These are phyloP conservation scores for Ranitomeya variabilis DNA, from an alignment of 2,113 vertebrate genomes.

Conservation along the genomic window DNA sequence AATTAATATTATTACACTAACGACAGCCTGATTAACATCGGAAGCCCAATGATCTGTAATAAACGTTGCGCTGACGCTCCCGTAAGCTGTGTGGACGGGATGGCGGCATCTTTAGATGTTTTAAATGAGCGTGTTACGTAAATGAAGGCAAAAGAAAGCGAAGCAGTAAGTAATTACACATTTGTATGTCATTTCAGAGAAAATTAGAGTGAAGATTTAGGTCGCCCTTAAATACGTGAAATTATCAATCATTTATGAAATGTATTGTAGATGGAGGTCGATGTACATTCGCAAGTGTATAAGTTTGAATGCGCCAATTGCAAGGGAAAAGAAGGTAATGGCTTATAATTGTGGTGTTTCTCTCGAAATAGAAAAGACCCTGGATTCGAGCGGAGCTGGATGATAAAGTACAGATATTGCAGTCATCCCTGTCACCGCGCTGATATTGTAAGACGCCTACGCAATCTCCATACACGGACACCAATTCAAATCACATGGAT, in stretches of 20 bases:
- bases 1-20: conserved; percentile 17
- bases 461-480: too few species aligned
- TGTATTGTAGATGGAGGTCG: not conserved
- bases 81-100: not conserved
- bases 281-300: not conserved
- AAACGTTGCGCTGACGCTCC: conserved; percentile 8
- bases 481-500: too few species aligned
- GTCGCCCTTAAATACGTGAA: not conserved
- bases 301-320: not conserved
- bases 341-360: not conserved
- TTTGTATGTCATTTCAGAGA: not conserved
- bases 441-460: too few species aligned
- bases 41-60: conserved; percentile 39
- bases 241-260: not conserved
- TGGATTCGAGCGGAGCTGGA: not conserved
- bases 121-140: not conserved
- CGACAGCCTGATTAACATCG: conserved; percentile 42
- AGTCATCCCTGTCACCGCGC: too few species aligned
- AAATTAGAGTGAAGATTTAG: not conserved
- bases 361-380: not conserved
- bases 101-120: not conserved
- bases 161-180: not conserved
- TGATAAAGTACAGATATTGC: not conserved
- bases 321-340: not conserved
- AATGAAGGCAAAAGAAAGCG: not conserved